A percentile compares a stretch with the other conserved stretches of the same genome.
Conservation (phyloP, 2,888 invertebrate species). For the Phalera bucephala region DNA sequence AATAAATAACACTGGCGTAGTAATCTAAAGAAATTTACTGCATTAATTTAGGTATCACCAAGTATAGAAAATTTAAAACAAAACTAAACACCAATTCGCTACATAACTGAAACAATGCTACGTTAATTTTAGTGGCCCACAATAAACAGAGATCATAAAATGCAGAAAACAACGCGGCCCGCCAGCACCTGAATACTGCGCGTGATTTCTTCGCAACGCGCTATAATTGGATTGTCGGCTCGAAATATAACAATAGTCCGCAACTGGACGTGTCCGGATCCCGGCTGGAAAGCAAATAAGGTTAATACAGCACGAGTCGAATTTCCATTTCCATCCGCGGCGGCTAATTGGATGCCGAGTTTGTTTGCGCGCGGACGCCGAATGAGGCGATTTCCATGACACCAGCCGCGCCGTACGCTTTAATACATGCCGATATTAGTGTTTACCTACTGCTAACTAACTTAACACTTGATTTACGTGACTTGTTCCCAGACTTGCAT, state of each 20-base stretch:
- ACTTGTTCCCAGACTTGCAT: too few relatives aligned
- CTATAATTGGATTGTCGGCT: conserved; percentile 8
- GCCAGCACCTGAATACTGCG: not conserved
- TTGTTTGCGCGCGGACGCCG: conserved; percentile 31
- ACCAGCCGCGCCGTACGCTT: conserved; percentile 18
- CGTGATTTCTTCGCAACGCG: conserved; percentile 5
- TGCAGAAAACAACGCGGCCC: too few relatives aligned
- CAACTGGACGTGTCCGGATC: not conserved
- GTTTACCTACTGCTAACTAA: conserved; percentile 45
- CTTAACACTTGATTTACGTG: conserved; percentile 19
- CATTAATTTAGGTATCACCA: too few relatives aligned
- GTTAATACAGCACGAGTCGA: conserved; percentile 42
- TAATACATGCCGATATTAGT: conserved; percentile 36
- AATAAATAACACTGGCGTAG: too few relatives aligned
- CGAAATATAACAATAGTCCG: not conserved
- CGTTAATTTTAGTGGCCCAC: too few relatives aligned
- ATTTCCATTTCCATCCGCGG: conserved; percentile 45
- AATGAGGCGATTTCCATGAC: conserved; percentile 52
- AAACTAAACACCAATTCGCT: too few relatives aligned
- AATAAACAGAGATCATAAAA: too few relatives aligned
- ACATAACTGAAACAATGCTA: too few relatives aligned
- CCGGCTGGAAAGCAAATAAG: conserved; percentile 30
- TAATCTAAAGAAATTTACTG: too few relatives aligned
- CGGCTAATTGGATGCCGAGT: conserved; percentile 45
- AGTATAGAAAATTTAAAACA: too few relatives aligned